Base-by-base conservation (phyloP, 1,140 invertebrate genomes). In the Sycobia sp. region DNA sequence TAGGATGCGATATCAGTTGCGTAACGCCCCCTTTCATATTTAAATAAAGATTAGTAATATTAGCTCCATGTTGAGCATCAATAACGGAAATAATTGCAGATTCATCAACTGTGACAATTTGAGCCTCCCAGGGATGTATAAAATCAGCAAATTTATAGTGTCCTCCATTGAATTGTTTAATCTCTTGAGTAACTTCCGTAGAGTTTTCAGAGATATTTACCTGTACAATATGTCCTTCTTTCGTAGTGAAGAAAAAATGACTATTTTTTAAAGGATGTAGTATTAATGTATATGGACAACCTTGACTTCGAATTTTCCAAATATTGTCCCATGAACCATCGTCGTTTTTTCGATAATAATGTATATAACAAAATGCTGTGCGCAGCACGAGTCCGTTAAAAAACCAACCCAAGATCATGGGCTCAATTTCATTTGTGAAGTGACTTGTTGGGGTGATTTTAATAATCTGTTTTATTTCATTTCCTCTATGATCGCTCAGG, bases 301-400 rank as follows among this genome's bases (percentile, higher is more conserved):
- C 43, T 0, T n/a, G 10, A 0, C 67, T 55, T 59, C 75, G 72
- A 3, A 74, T 11, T 18, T 67, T 54, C 74, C 75, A 77, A 9
- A 47, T 27, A 1, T 46, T 69, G 0, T 18, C 43, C 79, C 79
- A 80, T 1, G 2, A 1, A n/a, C 67, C 27, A 5, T 44, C 20
- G 0, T 60, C 4, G 0, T 57, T 20, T 16, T 71, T 71, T 38
- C 47, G 49, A 50, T 70, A 81, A 27, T 67, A 82, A 0, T 71
- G 69, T 0, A 82, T 73, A 32, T 81, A 73, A 47, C 76, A 76
- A 27, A 75, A 78, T 0, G 77, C 75, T 0, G 77, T 79, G 9
- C 71, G 73, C 7, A 79, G 36, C 0, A 81, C 22, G 8, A 82
- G 74, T n/a, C 75, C 76, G 25, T 36, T 66, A 3, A 44, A 58